phyloP scores from a whole-genome alignment of 2,113 vertebrate species.

The Cyanoramphus novaezelandiae region DNA sequence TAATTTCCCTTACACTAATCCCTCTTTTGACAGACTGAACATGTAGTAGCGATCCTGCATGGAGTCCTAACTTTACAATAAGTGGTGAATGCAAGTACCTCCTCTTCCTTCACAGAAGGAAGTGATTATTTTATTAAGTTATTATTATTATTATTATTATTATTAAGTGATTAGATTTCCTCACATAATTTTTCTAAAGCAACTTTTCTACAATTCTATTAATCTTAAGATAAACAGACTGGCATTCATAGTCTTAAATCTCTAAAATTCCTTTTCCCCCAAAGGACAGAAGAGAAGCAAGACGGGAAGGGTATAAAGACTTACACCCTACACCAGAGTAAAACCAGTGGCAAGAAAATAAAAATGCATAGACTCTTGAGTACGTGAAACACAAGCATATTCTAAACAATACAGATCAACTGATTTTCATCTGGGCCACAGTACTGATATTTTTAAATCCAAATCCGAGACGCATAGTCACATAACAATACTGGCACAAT shows the following conservation, averaged over 20 bases:
- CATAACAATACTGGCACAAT: accelerated
- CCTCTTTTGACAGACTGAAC: not conserved
- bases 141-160: too few relatives aligned
- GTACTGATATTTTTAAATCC: not conserved
- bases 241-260: not conserved
- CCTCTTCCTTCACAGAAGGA: not conserved
- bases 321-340: not conserved
- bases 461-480: not conserved
- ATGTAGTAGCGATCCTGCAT: not conserved
- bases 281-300: not conserved
- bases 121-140: too few relatives aligned
- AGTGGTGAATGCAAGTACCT: not conserved
- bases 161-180: not conserved
- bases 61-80: not conserved
- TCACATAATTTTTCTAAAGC: not conserved
- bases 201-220: not conserved
- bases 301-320: not conserved
- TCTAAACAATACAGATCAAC: not conserved
- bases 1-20: not conserved
- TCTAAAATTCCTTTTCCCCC: not conserved
- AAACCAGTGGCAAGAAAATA: not conserved
- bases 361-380: not conserved
- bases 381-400: not conserved
- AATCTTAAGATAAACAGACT: not conserved
- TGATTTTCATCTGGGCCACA: not conserved